Conservation (phyloP, 2,888 invertebrate genomes). For the Tipula confusa region DNA sequence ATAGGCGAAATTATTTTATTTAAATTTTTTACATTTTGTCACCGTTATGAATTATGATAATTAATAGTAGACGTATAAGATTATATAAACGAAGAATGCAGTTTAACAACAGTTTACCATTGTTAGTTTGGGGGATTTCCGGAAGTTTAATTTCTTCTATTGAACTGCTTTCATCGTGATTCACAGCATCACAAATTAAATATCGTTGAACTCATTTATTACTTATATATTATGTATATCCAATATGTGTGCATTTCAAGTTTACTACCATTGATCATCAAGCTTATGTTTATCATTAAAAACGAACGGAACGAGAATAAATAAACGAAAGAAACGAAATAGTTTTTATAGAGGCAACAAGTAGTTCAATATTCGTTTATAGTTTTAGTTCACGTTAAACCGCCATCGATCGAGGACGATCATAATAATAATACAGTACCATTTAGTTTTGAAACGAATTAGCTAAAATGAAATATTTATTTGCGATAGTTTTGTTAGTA, state of each 20-base stretch:
- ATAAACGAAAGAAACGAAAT: neutral
- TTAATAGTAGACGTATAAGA: no score
- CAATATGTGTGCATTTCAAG: neutral
- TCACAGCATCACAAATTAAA: neutral
- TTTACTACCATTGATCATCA: neutral
- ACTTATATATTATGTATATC: neutral
- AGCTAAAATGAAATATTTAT: constrained; percentile 15
- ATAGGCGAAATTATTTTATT: neutral
- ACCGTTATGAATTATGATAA: neutral
- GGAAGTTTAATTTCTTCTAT: neutral
- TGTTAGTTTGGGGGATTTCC: neutral
- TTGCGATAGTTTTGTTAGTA: neutral
- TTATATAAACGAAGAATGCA: neutral
- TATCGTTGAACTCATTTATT: neutral
- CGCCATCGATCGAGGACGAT: neutral
- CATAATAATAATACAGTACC: neutral
- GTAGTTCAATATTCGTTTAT: neutral
- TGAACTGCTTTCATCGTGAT: neutral
- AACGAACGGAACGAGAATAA: neutral
- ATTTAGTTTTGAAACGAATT: neutral
- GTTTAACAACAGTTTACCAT: neutral
- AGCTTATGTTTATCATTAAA: neutral
- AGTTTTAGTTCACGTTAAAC: neutral
- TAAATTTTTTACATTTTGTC: neutral
- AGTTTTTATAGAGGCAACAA: neutral